Percentiles rank a stretch among this genome's conserved stretches.
Evolutionary conservation across 2,888 invertebrate species (phyloP).

Genomic region (Apodemia zela): DNA sequence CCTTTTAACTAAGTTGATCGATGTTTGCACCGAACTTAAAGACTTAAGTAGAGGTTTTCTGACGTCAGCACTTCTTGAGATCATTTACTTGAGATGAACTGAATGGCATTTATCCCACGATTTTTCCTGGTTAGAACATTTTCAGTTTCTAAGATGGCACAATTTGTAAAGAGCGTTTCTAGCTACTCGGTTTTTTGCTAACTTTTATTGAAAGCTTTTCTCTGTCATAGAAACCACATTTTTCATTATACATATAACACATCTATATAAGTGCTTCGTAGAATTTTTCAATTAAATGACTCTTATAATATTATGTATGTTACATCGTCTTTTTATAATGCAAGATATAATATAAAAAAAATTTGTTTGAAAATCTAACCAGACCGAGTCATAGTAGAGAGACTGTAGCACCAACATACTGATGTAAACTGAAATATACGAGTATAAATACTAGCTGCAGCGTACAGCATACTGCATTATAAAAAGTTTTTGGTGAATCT

Average conservation of each 20-base stretch:
- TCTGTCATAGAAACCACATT: background rate
- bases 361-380: too few relatives aligned
- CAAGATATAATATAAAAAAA: too few relatives aligned
- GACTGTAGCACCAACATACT: too few relatives aligned
- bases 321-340: too few relatives aligned
- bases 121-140: constrained; percentile 15
- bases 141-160: constrained; percentile 15
- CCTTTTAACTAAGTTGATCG: constrained; percentile 4
- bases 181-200: constrained; percentile 16
- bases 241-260: background rate
- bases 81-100: constrained; percentile 15
- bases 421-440: too few relatives aligned
- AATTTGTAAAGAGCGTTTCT: constrained; percentile 13
- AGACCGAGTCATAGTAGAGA: too few relatives aligned
- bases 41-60: constrained; percentile 10
- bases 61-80: constrained; percentile 15
- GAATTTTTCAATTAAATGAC: too few relatives aligned
- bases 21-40: constrained; percentile 9
- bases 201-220: constrained; percentile 10
- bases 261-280: too few relatives aligned
- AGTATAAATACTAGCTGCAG: too few relatives aligned
- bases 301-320: too few relatives aligned
- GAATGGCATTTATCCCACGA: constrained; percentile 18
- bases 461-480: too few relatives aligned
- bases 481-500: too few relatives aligned